Evolutionary conservation across 2,888 invertebrate genomes (phyloP).

Genomic region (Clanis bilineata): DNA sequence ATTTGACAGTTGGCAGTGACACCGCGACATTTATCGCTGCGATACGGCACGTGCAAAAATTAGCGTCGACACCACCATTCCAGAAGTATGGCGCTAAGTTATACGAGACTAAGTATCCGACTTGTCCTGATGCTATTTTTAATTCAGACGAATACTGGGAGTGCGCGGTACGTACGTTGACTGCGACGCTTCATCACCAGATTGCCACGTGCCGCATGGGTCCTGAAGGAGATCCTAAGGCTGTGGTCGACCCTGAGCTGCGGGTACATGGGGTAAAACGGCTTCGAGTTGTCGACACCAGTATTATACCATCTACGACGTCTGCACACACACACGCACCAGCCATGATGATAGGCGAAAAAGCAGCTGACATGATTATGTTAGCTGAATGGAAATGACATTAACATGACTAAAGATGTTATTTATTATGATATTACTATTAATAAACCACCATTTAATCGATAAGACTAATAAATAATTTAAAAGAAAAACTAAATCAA

Average conservation of each 20-base stretch:
- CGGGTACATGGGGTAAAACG: conserved; percentile 83
- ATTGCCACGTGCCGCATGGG: conserved; percentile 89
- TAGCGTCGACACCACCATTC: conserved; percentile 83
- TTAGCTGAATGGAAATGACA: conserved; percentile 54
- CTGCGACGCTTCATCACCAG: conserved; percentile 85
- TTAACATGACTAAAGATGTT: background rate
- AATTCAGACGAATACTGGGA: conserved; percentile 87
- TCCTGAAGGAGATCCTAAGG: conserved; percentile 79
- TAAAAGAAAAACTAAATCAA: no score
- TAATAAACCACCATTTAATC: no score
- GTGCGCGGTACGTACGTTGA: conserved; percentile 83
- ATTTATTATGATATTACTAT: no score
- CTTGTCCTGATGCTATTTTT: conserved; percentile 72
- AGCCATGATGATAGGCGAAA: conserved; percentile 87
- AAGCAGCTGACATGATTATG: conserved; percentile 85
- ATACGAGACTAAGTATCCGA: conserved; percentile 75
- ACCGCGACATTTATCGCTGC: conserved; percentile 83
- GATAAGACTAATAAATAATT: no score
- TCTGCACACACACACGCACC: conserved; percentile 87
- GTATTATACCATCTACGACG: conserved; percentile 84
- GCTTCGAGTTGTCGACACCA: conserved; percentile 86
- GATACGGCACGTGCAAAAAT: conserved; percentile 83
- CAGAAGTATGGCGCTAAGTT: conserved; percentile 79
- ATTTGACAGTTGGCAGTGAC: conserved; percentile 85
- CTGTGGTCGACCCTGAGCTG: conserved; percentile 85